Evolutionary conservation across 1,140 invertebrate species (phyloP).

Genomic region (Eurosta solidaginis): DNA sequence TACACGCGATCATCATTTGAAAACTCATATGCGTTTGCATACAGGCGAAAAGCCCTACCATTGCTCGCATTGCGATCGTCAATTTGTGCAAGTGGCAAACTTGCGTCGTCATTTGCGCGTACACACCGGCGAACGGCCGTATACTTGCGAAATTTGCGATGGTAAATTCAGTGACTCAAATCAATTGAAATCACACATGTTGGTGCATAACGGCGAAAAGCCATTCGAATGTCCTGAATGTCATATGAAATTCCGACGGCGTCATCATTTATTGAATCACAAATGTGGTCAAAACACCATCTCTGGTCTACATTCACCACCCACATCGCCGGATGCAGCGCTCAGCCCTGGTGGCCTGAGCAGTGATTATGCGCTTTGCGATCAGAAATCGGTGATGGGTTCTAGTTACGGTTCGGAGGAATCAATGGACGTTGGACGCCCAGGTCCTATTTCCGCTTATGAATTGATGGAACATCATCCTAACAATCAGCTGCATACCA

Average conservation of each 20-base stretch:
- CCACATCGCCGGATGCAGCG: conserved; percentile 45
- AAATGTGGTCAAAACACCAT: conserved; percentile 67
- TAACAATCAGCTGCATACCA: conserved; percentile 32
- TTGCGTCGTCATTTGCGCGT: conserved; percentile 89
- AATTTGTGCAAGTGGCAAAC: conserved; percentile 94
- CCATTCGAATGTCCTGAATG: conserved; percentile 82
- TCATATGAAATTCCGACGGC: conserved; percentile 75
- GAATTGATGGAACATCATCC: neutral
- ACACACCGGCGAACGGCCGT: conserved; percentile 94
- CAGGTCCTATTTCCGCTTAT: neutral
- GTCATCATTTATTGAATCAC: conserved; percentile 84
- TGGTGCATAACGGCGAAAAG: conserved; percentile 89
- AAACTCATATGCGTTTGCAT: conserved; percentile 90
- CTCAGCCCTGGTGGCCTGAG: conserved; percentile 47
- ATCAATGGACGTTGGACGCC: conserved; percentile 45
- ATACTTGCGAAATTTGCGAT: conserved; percentile 87
- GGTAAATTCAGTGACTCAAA: conserved; percentile 92
- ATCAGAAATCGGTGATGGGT: conserved; percentile 48
- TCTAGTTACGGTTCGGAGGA: conserved; percentile 53
- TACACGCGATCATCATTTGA: conserved; percentile 93
- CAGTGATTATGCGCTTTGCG: conserved; percentile 45
- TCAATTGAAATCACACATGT: conserved; percentile 87
- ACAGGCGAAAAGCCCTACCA: conserved; percentile 93
- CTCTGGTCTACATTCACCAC: conserved; percentile 60
- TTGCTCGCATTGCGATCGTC: conserved; percentile 87